phyloP scores from a whole-genome alignment of 2,888 invertebrate species.

The Drosophila flavopinicola region DNA sequence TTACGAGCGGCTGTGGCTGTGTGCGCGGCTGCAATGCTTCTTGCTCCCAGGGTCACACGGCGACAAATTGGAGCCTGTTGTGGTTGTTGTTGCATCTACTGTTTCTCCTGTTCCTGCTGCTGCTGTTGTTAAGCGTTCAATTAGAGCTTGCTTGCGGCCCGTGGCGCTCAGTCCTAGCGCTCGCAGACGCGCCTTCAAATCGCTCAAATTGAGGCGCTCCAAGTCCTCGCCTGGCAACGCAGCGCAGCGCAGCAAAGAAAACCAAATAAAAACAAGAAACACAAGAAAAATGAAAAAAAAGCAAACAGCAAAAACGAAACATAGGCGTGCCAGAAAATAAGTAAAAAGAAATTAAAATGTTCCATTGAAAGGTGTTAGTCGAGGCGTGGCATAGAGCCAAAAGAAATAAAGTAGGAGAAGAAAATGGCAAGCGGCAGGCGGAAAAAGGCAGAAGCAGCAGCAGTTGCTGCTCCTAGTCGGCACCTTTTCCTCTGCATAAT shows the following conservation, averaged over 20 bases:
- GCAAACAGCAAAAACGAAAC: no score
- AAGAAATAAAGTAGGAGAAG: conserved; percentile 10
- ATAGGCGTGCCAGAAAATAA: conserved; percentile 55
- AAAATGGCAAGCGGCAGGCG: conserved; percentile 4
- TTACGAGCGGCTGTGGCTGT: conserved; percentile 51
- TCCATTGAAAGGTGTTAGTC: conserved; percentile 44
- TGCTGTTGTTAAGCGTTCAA: conserved; percentile 65
- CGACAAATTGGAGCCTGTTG: conserved; percentile 58
- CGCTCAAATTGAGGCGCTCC: conserved; percentile 60
- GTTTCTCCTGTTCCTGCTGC: conserved; percentile 1
- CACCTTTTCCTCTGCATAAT: conserved; percentile 46
- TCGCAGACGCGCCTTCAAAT: conserved; percentile 70
- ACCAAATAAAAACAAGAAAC: conserved; percentile 31
- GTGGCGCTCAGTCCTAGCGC: conserved; percentile 64
- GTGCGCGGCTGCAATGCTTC: conserved; percentile 8
- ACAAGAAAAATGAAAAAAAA: conserved; percentile 38
- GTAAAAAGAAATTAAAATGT: conserved; percentile 50
- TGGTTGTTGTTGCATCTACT: conserved; percentile 15
- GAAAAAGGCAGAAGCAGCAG: conserved; percentile 9
- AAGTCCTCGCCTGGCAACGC: conserved; percentile 48
- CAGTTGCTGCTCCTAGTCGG: conserved; percentile 14
- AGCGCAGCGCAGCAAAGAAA: conserved; percentile 24
- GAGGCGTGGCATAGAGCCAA: conserved; percentile 15
- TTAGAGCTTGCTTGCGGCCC: conserved; percentile 71
- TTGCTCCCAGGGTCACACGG: conserved; percentile 24